Evolutionary conservation across 2,113 vertebrate species (phyloP), one percentile per base, ranked within the genome.

Genomic region (Hydrochoerus hydrochaeris): DNA sequence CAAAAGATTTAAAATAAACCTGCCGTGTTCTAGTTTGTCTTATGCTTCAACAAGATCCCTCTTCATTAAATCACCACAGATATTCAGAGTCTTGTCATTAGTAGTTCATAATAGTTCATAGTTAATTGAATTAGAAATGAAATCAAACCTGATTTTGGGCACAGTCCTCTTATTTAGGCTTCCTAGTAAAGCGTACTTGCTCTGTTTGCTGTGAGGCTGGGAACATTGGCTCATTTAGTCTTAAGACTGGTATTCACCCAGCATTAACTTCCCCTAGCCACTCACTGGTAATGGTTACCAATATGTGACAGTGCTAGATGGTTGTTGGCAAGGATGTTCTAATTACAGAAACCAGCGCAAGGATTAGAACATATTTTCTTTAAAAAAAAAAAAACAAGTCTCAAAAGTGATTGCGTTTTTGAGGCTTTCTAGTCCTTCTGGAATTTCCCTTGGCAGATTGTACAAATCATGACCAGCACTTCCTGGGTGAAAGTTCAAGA

Each of bases 401-500:
- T 88, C 77, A 63, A 69, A 58, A 26, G 63, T 63, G 58, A 83
- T 71, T 92, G 14, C 88, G 78, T 73, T 88, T 82, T 78, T 92
- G 52, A 96, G 60, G 77, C 19, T 85, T 77, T 81, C 85, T 86
- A 73, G 38, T 44, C 65, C 93, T 94, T 85, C 84, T 88, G 95
- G 90, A 95, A 95, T 97, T 92, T 95, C 95, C 90, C 65, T 65
- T 95, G 85, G 58, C 87, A 60, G 77, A 63, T 44, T 85, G 63
- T 78, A 44, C 1, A 2, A 81, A 75, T 58, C 49, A 49, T 41
- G 46, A 73, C 22, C 78, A 82, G 69, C n/a, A 81, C 67, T 97
- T 97, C 96, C 98, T 85, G 92, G 95, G 90, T 95, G 85, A 97
- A 32, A 93, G 92, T 82, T 96, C 92, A 95, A 60, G 78, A 60